Evolutionary conservation across 2,888 invertebrate genomes (phyloP).

Genomic region (Acanthosoma haemorrhoidale): DNA sequence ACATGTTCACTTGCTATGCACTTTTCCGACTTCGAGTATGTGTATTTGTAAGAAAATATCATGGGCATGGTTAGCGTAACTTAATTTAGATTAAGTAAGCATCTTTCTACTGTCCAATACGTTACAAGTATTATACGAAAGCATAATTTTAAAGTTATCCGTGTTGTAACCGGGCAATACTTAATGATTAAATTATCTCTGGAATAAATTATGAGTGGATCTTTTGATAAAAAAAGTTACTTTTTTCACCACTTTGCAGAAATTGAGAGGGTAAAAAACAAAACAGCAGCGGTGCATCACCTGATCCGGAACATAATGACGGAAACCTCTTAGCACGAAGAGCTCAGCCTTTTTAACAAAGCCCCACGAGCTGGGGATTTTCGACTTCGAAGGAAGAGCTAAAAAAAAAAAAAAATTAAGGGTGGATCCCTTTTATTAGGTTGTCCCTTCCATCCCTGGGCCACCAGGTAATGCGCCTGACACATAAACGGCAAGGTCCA

Average conservation of each 20-base stretch:
- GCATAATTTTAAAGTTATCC: too few species aligned
- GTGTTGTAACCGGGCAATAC: too few species aligned
- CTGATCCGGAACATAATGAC: slow-evolving; percentile 8
- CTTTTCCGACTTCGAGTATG: too few species aligned
- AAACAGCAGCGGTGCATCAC: slow-evolving; percentile 1
- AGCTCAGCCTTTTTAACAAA: neutral
- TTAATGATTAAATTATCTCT: neutral
- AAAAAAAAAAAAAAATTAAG: neutral
- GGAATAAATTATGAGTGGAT: neutral
- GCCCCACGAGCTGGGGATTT: neutral
- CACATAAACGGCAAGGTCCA: neutral
- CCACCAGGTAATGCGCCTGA: neutral
- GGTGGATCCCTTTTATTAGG: neutral
- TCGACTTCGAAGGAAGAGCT: neutral
- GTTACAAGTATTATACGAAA: too few species aligned
- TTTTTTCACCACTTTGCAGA: neutral
- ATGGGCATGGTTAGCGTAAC: too few species aligned
- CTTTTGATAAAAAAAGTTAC: neutral
- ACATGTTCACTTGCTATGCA: too few species aligned
- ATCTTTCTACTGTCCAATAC: too few species aligned
- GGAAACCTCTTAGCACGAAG: slow-evolving; percentile 4
- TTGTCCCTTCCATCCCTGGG: neutral
- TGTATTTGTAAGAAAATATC: too few species aligned
- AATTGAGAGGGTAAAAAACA: too few species aligned
- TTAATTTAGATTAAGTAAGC: too few species aligned